Conservation (phyloP, 1,140 invertebrate genomes). For the Chelonus insularis region DNA sequence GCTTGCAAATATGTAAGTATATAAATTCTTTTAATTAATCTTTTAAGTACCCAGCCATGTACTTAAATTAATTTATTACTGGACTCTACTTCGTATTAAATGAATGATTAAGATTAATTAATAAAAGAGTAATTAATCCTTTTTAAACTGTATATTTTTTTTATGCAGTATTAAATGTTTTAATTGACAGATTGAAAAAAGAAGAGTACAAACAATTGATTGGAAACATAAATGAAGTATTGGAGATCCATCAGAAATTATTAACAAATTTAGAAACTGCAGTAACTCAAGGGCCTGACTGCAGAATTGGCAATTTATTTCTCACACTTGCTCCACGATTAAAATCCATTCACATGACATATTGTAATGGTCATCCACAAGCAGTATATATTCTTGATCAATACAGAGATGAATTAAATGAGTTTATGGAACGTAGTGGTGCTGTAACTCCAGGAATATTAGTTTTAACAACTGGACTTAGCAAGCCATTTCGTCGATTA, state of each 20-base stretch:
- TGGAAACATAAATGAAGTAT: slow-evolving; percentile 86
- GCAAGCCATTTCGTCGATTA: slow-evolving; percentile 90
- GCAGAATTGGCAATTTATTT: slow-evolving; percentile 90
- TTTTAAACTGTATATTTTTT: too few species aligned
- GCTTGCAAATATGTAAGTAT: slow-evolving; percentile 82
- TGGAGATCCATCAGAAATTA: slow-evolving; percentile 80
- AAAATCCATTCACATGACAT: slow-evolving; percentile 82
- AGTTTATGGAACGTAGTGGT: slow-evolving; percentile 85
- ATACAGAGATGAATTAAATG: slow-evolving; percentile 84
- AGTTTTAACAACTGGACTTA: slow-evolving; percentile 88
- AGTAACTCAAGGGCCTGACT: slow-evolving; percentile 70
- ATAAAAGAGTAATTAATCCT: too few species aligned
- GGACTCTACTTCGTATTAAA: too few species aligned
- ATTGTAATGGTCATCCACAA: slow-evolving; percentile 90
- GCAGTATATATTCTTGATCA: slow-evolving; percentile 90
- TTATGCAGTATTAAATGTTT: too few species aligned
- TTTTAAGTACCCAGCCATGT: too few species aligned
- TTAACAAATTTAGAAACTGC: slow-evolving; percentile 78
- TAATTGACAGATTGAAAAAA: slow-evolving; percentile 71
- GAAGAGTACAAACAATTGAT: slow-evolving; percentile 85
- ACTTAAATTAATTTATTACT: too few species aligned
- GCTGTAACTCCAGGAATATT: slow-evolving; percentile 82
- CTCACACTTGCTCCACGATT: slow-evolving; percentile 83
- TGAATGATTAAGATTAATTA: too few species aligned
- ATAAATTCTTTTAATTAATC: not conserved